Conservation (phyloP, 2,797 vertebrate genomes). For the Muscicapa striata region DNA sequence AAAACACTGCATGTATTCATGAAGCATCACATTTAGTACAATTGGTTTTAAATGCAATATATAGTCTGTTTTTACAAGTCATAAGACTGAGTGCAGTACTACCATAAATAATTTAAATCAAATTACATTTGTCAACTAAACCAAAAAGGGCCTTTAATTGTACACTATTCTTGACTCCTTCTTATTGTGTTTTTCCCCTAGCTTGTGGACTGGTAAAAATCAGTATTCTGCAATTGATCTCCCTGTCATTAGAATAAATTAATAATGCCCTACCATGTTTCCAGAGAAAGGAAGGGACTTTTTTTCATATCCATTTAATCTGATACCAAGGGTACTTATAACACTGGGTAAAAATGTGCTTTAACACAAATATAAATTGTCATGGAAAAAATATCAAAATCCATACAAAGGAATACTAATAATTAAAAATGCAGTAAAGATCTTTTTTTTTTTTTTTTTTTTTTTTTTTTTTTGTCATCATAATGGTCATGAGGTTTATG, state of each 20-base stretch:
- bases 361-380: not conserved
- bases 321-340: not conserved
- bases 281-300: not conserved
- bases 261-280: not conserved
- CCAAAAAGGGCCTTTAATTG: not conserved
- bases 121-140: slow-evolving; percentile 38
- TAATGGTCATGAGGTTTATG: not conserved
- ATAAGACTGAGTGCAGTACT: not conserved
- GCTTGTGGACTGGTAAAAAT: not conserved
- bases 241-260: not conserved
- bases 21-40: not conserved
- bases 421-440: not conserved
- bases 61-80: not conserved
- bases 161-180: not conserved
- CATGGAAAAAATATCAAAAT: not conserved
- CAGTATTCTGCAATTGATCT: not conserved
- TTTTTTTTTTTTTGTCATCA: not conserved
- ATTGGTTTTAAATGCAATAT: not conserved
- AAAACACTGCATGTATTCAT: not conserved
- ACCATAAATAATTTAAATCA: slow-evolving; percentile 54
- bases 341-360: not conserved
- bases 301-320: not conserved
- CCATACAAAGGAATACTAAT: not conserved
- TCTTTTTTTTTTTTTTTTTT: not conserved
- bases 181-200: not conserved